A percentile compares a stretch with the other conserved stretches of the same genome.
Conservation (phyloP, 1,140 invertebrate species). For the Galendromus occidentalis region DNA sequence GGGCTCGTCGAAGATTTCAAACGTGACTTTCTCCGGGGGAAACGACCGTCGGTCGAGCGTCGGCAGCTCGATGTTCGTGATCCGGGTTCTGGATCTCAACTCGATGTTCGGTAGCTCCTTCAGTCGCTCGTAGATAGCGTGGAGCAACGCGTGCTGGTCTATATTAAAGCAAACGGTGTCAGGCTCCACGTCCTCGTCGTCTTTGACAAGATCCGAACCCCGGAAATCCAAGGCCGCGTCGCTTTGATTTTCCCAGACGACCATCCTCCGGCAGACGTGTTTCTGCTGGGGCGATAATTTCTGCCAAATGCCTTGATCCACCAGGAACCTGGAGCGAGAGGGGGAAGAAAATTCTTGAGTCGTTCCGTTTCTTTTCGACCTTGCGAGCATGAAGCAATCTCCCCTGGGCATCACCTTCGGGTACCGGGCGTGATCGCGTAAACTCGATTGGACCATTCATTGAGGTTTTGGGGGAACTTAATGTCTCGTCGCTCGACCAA, state of each 20-base stretch:
- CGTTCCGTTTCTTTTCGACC: not conserved
- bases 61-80: not conserved
- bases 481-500: not conserved
- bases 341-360: not conserved
- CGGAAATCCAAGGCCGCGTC: not conserved
- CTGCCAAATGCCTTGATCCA: not conserved
- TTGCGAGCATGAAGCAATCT: not conserved
- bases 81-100: not conserved
- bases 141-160: not conserved
- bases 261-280: not conserved
- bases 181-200: not conserved
- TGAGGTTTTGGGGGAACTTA: not conserved
- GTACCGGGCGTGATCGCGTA: slow-evolving; percentile 4
- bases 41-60: not conserved
- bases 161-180: not conserved
- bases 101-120: slow-evolving; percentile 3
- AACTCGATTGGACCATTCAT: not conserved
- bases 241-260: not conserved
- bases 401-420: not conserved
- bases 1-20: not conserved
- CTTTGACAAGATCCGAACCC: not conserved
- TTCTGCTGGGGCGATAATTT: not conserved
- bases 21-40: not conserved
- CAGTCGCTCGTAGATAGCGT: not conserved
- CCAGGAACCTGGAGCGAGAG: not conserved